Conservation (phyloP, 2,797 vertebrate species). For the Phylloscopus collybita region DNA sequence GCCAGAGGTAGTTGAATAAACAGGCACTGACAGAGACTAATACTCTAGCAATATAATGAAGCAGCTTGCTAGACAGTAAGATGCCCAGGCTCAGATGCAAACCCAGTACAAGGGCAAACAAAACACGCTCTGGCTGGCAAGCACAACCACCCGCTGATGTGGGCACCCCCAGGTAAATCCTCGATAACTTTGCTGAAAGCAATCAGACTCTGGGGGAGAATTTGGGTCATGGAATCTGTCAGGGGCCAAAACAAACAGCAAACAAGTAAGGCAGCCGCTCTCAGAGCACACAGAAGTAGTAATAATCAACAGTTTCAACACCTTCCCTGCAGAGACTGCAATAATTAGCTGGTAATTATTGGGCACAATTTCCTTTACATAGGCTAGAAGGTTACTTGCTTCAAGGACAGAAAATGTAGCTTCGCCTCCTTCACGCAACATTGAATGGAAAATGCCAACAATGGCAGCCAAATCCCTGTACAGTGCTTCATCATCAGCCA, state of each 20-base stretch:
- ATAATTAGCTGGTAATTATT: slow-evolving; percentile 43
- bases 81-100: not conserved
- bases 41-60: not conserved
- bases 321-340: slow-evolving; percentile 14
- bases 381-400: not conserved
- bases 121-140: not conserved
- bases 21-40: not conserved
- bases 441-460: not conserved
- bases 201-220: not conserved
- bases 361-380: not conserved
- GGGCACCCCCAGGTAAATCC: not conserved
- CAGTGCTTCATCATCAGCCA: not conserved
- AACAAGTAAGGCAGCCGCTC: not conserved
- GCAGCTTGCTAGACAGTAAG: not conserved
- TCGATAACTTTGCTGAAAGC: not conserved
- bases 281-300: not conserved
- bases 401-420: slow-evolving; percentile 8
- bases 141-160: not conserved
- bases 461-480: not conserved
- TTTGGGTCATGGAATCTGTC: slow-evolving; percentile 11
- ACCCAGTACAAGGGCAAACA: not conserved
- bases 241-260: slow-evolving; percentile 26
- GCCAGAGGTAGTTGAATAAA: slow-evolving; percentile 3
- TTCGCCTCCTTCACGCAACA: not conserved
- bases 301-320: slow-evolving; percentile 39